A percentile compares a stretch with the other conserved stretches of the same genome.
Conservation (phyloP, 2,113 vertebrate genomes). For the Anas platyrhynchos region DNA sequence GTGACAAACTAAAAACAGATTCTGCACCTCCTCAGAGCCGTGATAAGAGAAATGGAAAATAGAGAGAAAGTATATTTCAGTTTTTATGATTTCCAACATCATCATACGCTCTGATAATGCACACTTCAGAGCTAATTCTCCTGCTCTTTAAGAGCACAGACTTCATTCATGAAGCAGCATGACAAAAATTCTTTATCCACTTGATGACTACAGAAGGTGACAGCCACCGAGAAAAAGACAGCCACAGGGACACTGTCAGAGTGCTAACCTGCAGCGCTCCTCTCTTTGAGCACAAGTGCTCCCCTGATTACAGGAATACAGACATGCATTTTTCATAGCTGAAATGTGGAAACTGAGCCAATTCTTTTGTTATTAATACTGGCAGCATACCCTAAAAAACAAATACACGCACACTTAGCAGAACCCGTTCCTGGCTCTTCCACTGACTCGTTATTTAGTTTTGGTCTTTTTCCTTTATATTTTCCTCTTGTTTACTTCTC, state of each 20-base stretch:
- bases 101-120: not conserved
- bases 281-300: not conserved
- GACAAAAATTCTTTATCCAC: conserved; percentile 70
- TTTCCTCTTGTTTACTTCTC: not conserved
- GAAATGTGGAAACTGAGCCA: not conserved
- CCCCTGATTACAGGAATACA: not conserved
- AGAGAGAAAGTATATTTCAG: not conserved
- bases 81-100: conserved; percentile 22
- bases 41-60: not conserved
- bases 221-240: conserved; percentile 29
- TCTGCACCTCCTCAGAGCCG: not conserved
- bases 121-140: conserved; percentile 58
- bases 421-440: not conserved
- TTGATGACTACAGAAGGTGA: conserved; percentile 67
- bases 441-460: not conserved
- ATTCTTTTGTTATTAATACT: conserved; percentile 46
- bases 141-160: conserved; percentile 35
- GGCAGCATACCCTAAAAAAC: conserved; percentile 22
- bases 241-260: conserved; percentile 42
- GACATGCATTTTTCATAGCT: conserved; percentile 45
- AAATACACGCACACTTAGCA: not conserved
- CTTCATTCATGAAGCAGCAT: conserved; percentile 64
- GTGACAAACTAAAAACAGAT: conserved; percentile 23
- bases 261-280: conserved; percentile 53
- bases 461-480: not conserved